Percentiles rank a stretch among this genome's conserved stretches.
These are phyloP conservation scores for Barnardius zonarius DNA, from an alignment of 2,113 vertebrate genomes.

Conservation along the genomic window DNA sequence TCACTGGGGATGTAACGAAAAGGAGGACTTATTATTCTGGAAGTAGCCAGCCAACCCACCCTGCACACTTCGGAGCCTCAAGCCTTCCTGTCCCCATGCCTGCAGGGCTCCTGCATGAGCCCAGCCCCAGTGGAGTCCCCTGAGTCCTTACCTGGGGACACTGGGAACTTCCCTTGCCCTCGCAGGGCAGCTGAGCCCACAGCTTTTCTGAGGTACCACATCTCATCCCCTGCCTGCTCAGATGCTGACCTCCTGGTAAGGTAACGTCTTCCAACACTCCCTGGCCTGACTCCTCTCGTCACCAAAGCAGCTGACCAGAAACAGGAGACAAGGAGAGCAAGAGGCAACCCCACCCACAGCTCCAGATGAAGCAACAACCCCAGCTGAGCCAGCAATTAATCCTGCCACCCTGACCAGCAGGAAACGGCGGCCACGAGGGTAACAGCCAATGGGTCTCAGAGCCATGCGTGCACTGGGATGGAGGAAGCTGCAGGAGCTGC, in stretches of 20 bases:
- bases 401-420: not conserved
- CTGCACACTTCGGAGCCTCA: accelerated
- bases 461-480: accelerated
- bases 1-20: not conserved
- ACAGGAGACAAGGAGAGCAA: not conserved
- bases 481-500: not conserved
- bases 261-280: not conserved
- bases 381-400: not conserved
- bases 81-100: not conserved
- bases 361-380: not conserved
- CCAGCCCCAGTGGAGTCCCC: not conserved
- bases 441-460: accelerated
- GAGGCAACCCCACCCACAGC: not conserved
- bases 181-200: not conserved
- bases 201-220: not conserved
- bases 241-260: not conserved
- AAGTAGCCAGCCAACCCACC: not conserved
- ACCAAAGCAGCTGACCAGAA: not conserved
- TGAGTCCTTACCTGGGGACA: not conserved
- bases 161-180: not conserved
- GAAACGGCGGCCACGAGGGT: not conserved
- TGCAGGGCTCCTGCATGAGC: not conserved
- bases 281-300: not conserved
- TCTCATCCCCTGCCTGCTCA: not conserved
- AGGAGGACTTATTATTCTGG: not conserved